Conservation (phyloP, 1,140 invertebrate species). For the Aleiodes sp. region DNA sequence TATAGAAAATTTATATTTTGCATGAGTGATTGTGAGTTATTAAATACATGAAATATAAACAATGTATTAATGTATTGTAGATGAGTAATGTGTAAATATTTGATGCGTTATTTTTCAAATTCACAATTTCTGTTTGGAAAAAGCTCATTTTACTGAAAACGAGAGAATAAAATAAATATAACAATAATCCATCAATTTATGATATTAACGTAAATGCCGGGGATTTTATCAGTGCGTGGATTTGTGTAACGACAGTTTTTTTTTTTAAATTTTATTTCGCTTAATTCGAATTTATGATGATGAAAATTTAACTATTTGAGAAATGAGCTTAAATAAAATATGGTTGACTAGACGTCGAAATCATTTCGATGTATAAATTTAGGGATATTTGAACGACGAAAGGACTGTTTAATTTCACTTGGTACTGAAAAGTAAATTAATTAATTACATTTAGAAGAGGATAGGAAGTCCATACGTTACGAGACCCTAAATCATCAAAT, state of each 20-base stretch:
- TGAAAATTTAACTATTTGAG: background rate
- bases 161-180: background rate
- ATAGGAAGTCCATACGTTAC: no score
- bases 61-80: background rate
- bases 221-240: background rate
- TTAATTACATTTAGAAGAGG: no score
- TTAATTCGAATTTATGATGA: background rate
- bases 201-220: background rate
- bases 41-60: background rate
- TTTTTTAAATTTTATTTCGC: no score
- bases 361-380: background rate
- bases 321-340: slow-evolving; percentile 1
- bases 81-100: no score
- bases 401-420: slow-evolving; percentile 2
- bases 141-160: no score
- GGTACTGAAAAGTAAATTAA: background rate
- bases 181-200: background rate
- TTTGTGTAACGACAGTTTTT: no score
- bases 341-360: background rate
- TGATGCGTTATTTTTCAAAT: no score
- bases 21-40: background rate
- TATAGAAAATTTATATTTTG: background rate
- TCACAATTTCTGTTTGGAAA: no score
- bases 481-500: no score
- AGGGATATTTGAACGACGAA: background rate